Conservation (phyloP, 2,888 invertebrate species). For the Tanypteryx hageni region DNA sequence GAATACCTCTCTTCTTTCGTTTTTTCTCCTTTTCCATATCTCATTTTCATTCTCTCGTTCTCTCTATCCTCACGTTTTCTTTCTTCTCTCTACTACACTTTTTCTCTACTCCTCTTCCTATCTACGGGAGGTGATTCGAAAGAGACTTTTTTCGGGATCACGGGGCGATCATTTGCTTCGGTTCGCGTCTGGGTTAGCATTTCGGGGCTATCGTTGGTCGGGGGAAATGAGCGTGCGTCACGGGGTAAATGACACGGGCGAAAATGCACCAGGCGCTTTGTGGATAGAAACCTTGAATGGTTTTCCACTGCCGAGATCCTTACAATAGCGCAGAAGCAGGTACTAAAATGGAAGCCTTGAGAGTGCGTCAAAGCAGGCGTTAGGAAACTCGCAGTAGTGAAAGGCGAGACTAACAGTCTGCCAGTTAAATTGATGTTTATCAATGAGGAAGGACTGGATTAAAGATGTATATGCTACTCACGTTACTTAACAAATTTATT, state of each 20-base stretch:
- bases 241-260: slow-evolving; percentile 2
- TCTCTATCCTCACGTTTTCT: no score
- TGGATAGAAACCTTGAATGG: background rate
- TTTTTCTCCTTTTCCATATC: no score
- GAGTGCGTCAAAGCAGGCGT: no score
- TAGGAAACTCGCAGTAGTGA: no score
- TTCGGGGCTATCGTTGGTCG: background rate
- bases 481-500: no score
- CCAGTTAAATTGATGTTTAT: no score
- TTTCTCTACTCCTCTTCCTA: background rate
- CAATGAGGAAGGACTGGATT: no score
- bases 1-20: no score
- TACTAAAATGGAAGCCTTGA: background rate
- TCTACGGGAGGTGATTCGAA: background rate
- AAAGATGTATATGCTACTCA: no score
- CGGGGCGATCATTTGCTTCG: background rate
- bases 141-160: background rate
- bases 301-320: background rate
- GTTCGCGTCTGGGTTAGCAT: background rate
- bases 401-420: no score
- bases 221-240: background rate
- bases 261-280: background rate
- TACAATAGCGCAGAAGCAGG: background rate
- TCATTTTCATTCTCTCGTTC: no score
- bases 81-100: background rate